A percentile compares a stretch with the other conserved stretches of the same genome.
Evolutionary conservation across 2,113 vertebrate genomes (phyloP).

Genomic region (Cinclus cinclus): DNA sequence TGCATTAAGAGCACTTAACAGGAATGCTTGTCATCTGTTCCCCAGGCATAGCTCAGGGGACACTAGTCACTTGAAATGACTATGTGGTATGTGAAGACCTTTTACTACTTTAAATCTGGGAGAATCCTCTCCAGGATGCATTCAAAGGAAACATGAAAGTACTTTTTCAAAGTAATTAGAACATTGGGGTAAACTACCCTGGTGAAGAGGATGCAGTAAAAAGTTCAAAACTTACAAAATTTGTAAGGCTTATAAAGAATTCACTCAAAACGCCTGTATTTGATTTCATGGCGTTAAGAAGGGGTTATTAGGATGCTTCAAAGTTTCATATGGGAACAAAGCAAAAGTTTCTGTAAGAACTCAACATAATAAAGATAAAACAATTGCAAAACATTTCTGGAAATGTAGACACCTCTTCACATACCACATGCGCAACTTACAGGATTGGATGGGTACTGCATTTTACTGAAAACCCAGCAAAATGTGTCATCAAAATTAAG

Average conservation of each 20-base stretch:
- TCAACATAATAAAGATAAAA: neutral
- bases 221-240: neutral
- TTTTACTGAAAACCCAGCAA: neutral
- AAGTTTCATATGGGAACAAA: neutral
- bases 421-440: neutral
- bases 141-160: neutral
- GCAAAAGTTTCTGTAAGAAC: neutral
- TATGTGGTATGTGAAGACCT: neutral
- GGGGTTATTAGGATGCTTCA: neutral
- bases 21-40: neutral
- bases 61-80: neutral
- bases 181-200: neutral
- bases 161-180: neutral
- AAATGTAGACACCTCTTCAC: neutral
- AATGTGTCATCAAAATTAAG: neutral
- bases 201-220: neutral
- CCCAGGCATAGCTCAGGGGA: neutral
- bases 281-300: neutral
- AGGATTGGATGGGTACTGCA: neutral
- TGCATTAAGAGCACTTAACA: neutral
- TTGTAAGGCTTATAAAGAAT: neutral
- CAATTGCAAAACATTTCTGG: neutral
- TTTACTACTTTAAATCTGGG: neutral
- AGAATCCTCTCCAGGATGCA: neutral
- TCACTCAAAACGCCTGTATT: neutral